These are phyloP conservation scores for Numenius arquata DNA, from an alignment of 2,113 vertebrate genomes.

Conservation along the genomic window DNA sequence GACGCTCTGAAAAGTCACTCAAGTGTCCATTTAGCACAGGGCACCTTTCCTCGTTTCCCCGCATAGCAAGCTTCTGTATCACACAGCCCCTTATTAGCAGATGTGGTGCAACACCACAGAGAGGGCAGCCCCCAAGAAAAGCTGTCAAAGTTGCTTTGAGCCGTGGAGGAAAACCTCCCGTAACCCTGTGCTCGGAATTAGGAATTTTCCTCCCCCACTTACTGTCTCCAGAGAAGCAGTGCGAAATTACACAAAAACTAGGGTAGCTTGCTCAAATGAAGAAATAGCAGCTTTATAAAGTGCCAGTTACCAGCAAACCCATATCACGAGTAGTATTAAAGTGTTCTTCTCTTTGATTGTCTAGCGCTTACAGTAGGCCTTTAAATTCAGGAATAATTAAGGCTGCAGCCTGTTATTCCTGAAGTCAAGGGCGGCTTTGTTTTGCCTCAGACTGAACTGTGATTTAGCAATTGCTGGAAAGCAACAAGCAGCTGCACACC, in stretches of 20 bases:
- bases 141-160: background rate
- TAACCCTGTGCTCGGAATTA: background rate
- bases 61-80: background rate
- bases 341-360: background rate
- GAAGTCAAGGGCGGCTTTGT: slow-evolving; percentile 54
- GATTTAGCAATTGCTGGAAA: slow-evolving; percentile 31
- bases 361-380: background rate
- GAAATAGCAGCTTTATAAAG: background rate
- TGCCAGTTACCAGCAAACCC: background rate
- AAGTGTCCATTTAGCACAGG: background rate
- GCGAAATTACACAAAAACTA: background rate
- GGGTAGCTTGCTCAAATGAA: background rate
- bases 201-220: background rate
- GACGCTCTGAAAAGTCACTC: rapidly evolving
- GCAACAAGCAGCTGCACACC: background rate
- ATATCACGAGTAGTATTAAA: background rate
- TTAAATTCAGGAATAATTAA: slow-evolving; percentile 45
- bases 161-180: background rate
- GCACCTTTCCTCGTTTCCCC: background rate
- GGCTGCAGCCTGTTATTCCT: background rate
- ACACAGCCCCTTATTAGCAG: background rate
- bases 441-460: background rate
- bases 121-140: background rate
- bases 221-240: background rate
- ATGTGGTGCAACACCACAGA: background rate